phyloP scores from a whole-genome alignment of 2,797 vertebrate species.

The Gallinago stenura region DNA sequence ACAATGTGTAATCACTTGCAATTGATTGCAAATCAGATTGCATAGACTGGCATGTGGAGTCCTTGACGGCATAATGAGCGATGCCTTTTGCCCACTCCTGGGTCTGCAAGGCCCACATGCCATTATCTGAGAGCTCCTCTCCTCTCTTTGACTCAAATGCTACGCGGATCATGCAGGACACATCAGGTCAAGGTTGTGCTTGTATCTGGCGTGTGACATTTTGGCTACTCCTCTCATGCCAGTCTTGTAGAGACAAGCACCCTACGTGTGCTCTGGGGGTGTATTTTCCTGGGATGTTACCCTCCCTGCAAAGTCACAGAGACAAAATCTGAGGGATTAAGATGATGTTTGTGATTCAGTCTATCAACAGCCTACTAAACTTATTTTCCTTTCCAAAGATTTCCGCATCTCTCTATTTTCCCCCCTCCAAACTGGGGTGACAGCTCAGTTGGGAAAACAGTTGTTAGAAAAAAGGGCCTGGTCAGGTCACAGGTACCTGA shows the following conservation, averaged over 20 bases:
- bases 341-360: neutral
- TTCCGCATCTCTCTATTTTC: neutral
- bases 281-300: rapidly evolving
- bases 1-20: constrained; percentile 86
- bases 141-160: neutral
- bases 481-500: neutral
- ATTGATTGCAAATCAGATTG: constrained; percentile 84
- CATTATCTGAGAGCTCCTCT: neutral
- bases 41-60: constrained; percentile 71
- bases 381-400: neutral
- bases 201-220: neutral
- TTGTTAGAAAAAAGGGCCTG: neutral
- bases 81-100: constrained; percentile 61
- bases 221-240: rapidly evolving
- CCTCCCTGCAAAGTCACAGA: neutral
- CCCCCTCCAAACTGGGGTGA: neutral
- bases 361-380: neutral
- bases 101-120: constrained; percentile 14
- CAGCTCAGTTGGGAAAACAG: neutral
- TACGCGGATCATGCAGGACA: neutral
- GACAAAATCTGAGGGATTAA: neutral
- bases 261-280: rapidly evolving
- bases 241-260: too few species aligned
- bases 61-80: constrained; percentile 60
- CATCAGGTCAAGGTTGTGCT: neutral